phyloP scores from a whole-genome alignment of 2,888 invertebrate species.

The Lepidochitona cinerea region DNA sequence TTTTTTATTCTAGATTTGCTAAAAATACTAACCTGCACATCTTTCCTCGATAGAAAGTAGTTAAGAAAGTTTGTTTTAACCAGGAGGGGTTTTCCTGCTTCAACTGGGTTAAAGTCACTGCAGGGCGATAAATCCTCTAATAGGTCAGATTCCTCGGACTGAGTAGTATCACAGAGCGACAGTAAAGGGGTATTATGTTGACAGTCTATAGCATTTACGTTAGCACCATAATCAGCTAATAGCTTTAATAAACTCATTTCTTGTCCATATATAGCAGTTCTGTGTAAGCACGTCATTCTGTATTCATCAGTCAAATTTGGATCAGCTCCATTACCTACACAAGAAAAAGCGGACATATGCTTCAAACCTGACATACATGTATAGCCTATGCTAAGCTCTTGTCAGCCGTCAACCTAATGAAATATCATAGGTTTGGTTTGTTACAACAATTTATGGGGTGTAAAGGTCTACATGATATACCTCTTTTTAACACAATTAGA shows the following conservation, averaged over 20 bases:
- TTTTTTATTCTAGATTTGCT: too few relatives aligned
- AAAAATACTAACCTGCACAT: slow-evolving; percentile 50
- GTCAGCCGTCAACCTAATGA: too few relatives aligned
- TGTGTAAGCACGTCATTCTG: slow-evolving; percentile 53
- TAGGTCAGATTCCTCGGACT: slow-evolving; percentile 45
- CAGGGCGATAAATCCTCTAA: slow-evolving; percentile 49
- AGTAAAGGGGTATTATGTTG: slow-evolving; percentile 56
- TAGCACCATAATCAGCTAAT: slow-evolving; percentile 56
- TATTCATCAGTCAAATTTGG: slow-evolving; percentile 50
- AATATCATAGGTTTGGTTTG: too few relatives aligned
- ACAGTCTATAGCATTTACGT: slow-evolving; percentile 46
- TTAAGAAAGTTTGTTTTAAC: slow-evolving; percentile 49
- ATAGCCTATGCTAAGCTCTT: too few relatives aligned
- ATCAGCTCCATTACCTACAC: slow-evolving; percentile 58
- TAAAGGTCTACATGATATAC: too few relatives aligned
- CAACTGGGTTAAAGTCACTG: slow-evolving; percentile 48
- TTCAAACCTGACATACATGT: too few relatives aligned
- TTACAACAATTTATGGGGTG: too few relatives aligned
- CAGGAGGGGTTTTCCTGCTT: slow-evolving; percentile 33
- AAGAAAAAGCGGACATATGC: too few relatives aligned
- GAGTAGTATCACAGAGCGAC: slow-evolving; percentile 52
- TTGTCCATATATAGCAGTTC: slow-evolving; percentile 43
- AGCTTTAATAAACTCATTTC: slow-evolving; percentile 48
- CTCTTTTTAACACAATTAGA: too few relatives aligned
- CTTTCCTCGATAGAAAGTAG: slow-evolving; percentile 44